Percentiles rank a stretch among this genome's conserved stretches.
Evolutionary conservation across 35 echinoderm and acorn worm species (phyloP).

Genomic region (Heliocidaris tuberculata): DNA sequence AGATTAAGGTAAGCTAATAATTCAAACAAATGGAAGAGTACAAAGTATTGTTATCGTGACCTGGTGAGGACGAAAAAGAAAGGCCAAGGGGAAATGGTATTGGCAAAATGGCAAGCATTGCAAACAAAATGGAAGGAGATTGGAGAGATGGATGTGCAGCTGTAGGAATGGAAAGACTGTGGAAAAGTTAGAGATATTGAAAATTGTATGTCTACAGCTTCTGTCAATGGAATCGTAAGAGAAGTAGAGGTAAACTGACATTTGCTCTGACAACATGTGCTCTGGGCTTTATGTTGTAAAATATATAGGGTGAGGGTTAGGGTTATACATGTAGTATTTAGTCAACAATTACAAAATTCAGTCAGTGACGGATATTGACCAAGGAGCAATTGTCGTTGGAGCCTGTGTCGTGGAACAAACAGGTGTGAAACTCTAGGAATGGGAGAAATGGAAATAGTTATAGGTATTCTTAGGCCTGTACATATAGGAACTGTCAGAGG

Average conservation of each 20-base stretch:
- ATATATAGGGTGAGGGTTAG: no score
- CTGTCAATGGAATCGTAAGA: not conserved
- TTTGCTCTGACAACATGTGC: no score
- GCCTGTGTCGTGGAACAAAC: no score
- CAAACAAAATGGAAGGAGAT: not conserved
- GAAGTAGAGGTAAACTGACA: not conserved
- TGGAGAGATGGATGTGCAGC: not conserved
- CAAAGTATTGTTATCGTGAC: not conserved
- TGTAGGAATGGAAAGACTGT: not conserved
- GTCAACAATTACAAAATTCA: no score
- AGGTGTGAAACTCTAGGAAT: no score
- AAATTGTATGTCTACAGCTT: not conserved
- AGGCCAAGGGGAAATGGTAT: not conserved
- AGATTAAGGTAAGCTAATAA: not conserved
- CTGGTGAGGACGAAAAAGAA: not conserved
- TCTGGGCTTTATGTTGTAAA: no score
- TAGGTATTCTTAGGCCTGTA: no score
- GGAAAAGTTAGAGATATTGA: not conserved
- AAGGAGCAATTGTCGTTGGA: no score
- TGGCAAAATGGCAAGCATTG: not conserved
- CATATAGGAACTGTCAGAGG: no score
- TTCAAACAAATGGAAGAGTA: not conserved
- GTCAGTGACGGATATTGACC: no score
- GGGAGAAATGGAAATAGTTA: no score
- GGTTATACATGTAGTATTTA: no score